Conservation (phyloP, 2,888 invertebrate genomes). For the Oconnorella tubifera region DNA sequence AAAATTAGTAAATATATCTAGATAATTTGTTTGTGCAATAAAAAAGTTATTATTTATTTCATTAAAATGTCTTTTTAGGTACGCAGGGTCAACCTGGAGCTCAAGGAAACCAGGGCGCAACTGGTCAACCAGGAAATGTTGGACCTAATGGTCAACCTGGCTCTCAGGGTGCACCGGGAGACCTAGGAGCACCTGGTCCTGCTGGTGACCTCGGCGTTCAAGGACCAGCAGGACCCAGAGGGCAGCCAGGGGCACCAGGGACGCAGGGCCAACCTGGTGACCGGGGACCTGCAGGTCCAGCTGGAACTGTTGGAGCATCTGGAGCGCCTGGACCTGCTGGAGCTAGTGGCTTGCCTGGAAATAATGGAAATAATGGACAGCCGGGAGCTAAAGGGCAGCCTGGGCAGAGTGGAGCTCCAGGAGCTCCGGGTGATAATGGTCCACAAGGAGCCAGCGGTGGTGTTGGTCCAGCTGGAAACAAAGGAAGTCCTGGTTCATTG, state of each 20-base stretch:
- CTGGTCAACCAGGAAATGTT: constrained; percentile 13
- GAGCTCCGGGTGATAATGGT: constrained; percentile 60
- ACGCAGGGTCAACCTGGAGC: too few species aligned
- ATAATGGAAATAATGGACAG: constrained; percentile 24
- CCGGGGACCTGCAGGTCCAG: constrained; percentile 16
- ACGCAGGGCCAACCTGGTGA: constrained; percentile 14
- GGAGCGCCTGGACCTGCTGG: constrained; percentile 29
- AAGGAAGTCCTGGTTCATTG: constrained; percentile 20
- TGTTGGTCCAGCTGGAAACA: constrained; percentile 9
- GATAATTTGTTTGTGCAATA: too few species aligned
- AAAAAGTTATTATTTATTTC: too few species aligned
- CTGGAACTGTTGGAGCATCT: constrained; percentile 23
- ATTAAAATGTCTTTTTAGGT: too few species aligned
- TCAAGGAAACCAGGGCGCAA: constrained; percentile 18
- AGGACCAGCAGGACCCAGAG: constrained; percentile 64
- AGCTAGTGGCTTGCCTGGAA: constrained; percentile 22
- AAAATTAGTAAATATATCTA: too few species aligned
- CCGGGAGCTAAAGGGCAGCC: constrained; percentile 18
- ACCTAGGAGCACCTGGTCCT: constrained; percentile 41
- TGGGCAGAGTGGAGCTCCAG: constrained; percentile 19
- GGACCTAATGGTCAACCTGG: constrained; percentile 16
- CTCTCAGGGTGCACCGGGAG: constrained; percentile 21
- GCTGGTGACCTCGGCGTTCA: constrained; percentile 14
- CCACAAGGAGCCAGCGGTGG: constrained; percentile 25
- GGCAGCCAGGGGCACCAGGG: constrained; percentile 30